Evolutionary conservation across 2,797 vertebrate species (phyloP), one percentile per base, ranked within the genome.

Genomic region (Myotis findleyi): DNA sequence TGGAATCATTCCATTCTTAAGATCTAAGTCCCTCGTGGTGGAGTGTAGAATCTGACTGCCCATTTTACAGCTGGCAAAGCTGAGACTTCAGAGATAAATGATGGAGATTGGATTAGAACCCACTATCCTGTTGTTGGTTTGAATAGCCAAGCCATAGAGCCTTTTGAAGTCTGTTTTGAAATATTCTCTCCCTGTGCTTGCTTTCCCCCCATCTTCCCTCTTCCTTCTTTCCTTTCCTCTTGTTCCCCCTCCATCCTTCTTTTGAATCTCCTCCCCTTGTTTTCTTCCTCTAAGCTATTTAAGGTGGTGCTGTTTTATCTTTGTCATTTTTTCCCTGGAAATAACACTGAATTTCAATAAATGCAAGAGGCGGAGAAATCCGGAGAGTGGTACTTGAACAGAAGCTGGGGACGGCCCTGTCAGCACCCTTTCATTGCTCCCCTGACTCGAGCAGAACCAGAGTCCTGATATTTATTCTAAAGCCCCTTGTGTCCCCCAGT

Each of bases 281-380:
- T 87, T 89, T 66, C 73, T 93, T 82, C 73, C 57, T 86, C n/a
- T 6, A 69, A 79, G 41, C 33, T 85, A 41, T 82, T 87, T 41
- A 81, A 79, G 57, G 25, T 59, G 51, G 2, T 30, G 25, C 53
- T 72, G 0, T 92, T 72, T 88, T 62, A 62, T 59, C 12, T 82
- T 53, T 57, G 13, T 64, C 53, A 7, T 92, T 69, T 36, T 91
- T 93, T 55, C 41, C 51, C 80, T 30, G n/a, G 75, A 94, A 89
- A 91, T 53, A 80, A 41, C 41, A 93, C 33, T 47, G 66, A 72
- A 81, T 94, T 89, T 94, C 41, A 90, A 64, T 72, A 90, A 92
- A 62, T 68, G 71, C 6, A 80, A 89, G 72, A 33, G 55, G 20
- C 16, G 80, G 59, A n/a, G 36, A 68, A 81, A 57, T n/a, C 44